Evolutionary conservation across 2,113 vertebrate genomes (phyloP).

Genomic region (Melanostigma gelatinosum): DNA sequence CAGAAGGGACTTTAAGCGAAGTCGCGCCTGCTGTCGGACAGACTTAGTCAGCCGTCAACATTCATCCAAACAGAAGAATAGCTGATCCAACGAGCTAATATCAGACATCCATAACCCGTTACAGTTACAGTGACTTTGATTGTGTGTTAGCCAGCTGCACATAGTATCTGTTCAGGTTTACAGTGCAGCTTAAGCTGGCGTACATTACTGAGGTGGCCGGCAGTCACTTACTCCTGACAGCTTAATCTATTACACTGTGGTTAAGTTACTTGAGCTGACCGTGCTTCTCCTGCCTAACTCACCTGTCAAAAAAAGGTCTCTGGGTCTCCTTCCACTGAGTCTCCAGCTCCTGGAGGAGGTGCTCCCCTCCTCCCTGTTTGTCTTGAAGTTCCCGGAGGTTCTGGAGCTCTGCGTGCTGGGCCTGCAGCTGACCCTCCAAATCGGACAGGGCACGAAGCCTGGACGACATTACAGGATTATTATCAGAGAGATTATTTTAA

Average conservation of each 20-base stretch:
- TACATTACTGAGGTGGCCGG: no score
- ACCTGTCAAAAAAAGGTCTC: conserved; percentile 85
- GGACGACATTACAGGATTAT: neutral
- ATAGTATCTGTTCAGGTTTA: no score
- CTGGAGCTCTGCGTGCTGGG: conserved; percentile 82
- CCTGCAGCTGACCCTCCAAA: conserved; percentile 86
- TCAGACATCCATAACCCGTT: no score
- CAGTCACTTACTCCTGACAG: no score
- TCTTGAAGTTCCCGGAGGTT: conserved; percentile 77
- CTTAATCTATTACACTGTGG: neutral
- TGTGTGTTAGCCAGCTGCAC: no score
- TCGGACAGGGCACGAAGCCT: conserved; percentile 88
- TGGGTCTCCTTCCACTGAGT: conserved; percentile 87
- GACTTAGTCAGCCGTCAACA: neutral
- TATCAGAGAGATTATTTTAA: neutral
- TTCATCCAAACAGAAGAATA: neutral
- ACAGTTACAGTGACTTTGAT: no score
- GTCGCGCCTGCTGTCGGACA: neutral
- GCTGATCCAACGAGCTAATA: no score
- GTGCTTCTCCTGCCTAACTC: neutral
- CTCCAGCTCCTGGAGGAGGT: conserved; percentile 78
- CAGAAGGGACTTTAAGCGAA: neutral
- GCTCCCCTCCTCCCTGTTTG: conserved; percentile 72
- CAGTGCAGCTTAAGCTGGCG: no score
- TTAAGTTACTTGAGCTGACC: neutral